phyloP scores from a whole-genome alignment of 53 echinoderm and acorn worm genomes.

The Henricia sp. region DNA sequence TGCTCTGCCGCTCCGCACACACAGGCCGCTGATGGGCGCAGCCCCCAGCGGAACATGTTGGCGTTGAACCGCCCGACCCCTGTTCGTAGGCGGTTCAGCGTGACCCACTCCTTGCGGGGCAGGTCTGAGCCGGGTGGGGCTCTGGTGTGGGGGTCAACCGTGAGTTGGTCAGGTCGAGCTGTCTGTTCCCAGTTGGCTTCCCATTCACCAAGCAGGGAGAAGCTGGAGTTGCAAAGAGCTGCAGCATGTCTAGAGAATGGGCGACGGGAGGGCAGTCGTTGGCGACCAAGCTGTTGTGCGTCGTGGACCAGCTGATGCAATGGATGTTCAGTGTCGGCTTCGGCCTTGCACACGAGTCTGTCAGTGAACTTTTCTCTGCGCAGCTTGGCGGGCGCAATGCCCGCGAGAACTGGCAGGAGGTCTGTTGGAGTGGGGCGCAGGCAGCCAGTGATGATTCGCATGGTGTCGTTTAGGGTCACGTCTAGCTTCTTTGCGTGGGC shows the following conservation, averaged over 20 bases:
- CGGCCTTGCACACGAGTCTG: not conserved
- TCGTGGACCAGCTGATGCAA: not conserved
- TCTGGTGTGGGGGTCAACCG: not conserved
- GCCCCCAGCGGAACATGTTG: no score
- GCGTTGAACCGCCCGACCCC: not conserved
- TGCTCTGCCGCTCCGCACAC: no score
- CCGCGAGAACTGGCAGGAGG: constrained; percentile 1
- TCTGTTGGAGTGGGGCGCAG: constrained; percentile 12
- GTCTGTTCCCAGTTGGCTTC: not conserved
- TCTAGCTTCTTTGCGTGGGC: constrained; percentile 33
- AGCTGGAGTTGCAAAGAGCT: not conserved
- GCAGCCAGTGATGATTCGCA: constrained; percentile 9
- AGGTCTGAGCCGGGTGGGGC: not conserved
- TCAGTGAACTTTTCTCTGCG: not conserved
- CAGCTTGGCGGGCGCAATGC: not conserved
- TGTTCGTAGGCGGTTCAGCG: not conserved
- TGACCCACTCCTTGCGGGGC: no score
- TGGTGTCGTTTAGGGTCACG: constrained; percentile 35
- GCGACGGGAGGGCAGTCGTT: constrained; percentile 27
- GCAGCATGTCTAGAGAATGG: constrained; percentile 3
- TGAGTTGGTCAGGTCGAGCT: not conserved
- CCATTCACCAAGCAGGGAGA: constrained; percentile 4
- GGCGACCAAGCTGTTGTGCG: constrained; percentile 20
- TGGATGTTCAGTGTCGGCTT: not conserved
- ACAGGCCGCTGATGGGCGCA: no score